Base-by-base conservation (phyloP, 2,797 vertebrate genomes). In the Manis javanica region DNA sequence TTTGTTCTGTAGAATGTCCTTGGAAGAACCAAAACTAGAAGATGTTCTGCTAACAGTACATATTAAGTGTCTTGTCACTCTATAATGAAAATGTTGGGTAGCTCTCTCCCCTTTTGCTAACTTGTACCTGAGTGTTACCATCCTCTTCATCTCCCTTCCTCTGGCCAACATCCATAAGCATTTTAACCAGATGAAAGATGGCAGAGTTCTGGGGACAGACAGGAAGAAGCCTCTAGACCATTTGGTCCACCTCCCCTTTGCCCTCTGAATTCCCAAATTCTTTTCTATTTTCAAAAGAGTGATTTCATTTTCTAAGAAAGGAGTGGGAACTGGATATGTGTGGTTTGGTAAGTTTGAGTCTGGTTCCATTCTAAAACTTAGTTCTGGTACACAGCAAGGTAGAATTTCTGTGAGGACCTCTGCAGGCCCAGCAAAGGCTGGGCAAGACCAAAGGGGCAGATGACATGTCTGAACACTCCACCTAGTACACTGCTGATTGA, bases 51-150 rank as follows among this genome's bases (percentile, higher is more conserved):
- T 3, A 64, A 49, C 8, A 39, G 69, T 0, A 87, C 68, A 59
- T 13, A 64, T 0, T 3, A 37, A 0, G 0, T 24, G 46, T 53
- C 34, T n/a, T 26, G 8, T 42, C 39, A 29, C 29, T 31, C 23
- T 7, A 19, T 9, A 69, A 12, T 51, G 21, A 49, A 37, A 68
- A 51, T 3, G 6, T 2, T 15, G 10, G n/a, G 72, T 4, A 29
- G 29, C 51, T 18, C 26, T 34, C 61, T 42, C 57, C 46, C 42
- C 57, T 0, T 26, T 79, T 21, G 49, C 46, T 57, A 31, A 19
- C 6, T 7, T 19, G 37, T 74, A 9, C 42, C 51, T n/a, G 53
- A 83, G 29, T 42, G 11, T 51, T 2, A n/a, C 23, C 10, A 3
- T 0, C 2, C 16, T 39, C 51, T 15, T 49, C 53, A 15, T 10